phyloP scores from a whole-genome alignment of 2,888 invertebrate genomes.

The Dicyrtomina minuta region DNA sequence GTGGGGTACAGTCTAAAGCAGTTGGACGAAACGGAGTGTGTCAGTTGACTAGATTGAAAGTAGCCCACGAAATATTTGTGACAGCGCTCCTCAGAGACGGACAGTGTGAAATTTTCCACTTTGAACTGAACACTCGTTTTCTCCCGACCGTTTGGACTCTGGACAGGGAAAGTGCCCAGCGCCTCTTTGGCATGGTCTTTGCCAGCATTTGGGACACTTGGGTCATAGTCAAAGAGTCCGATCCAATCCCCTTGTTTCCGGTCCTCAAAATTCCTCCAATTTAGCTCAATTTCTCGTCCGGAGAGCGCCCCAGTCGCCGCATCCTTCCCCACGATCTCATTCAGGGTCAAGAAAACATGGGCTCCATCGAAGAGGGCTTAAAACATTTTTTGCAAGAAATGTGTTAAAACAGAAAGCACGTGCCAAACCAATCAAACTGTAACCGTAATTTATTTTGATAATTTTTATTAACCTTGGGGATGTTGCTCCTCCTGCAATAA shows the following conservation, averaged over 20 bases:
- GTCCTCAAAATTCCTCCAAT: conserved; percentile 43
- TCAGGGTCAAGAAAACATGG: conserved; percentile 41
- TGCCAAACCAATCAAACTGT: too few species aligned
- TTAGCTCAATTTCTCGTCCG: conserved; percentile 41
- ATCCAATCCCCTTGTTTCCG: conserved; percentile 53
- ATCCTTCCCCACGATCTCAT: conserved; percentile 29
- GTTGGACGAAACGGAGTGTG: conserved; percentile 55
- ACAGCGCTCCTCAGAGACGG: conserved; percentile 45
- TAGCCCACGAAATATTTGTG: conserved; percentile 55
- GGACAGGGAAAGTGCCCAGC: not conserved
- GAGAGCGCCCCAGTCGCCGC: not conserved
- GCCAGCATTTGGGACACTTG: conserved; percentile 33
- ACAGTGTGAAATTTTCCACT: conserved; percentile 24
- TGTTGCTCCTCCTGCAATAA: too few species aligned
- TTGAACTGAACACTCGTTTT: conserved; percentile 39
- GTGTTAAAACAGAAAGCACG: too few species aligned
- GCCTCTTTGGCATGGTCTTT: conserved; percentile 7
- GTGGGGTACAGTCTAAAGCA: conserved; percentile 79
- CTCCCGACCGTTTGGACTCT: conserved; percentile 21
- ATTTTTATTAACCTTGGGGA: too few species aligned
- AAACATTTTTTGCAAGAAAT: too few species aligned
- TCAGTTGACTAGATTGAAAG: conserved; percentile 53
- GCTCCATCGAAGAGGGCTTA: conserved; percentile 40
- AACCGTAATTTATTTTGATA: too few species aligned
- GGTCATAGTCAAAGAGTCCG: conserved; percentile 54